A percentile compares a stretch with the other conserved stretches of the same genome.
These are phyloP conservation scores for Cherax quadricarinatus DNA, from an alignment of 1,140 invertebrate genomes.

Conservation along the genomic window DNA sequence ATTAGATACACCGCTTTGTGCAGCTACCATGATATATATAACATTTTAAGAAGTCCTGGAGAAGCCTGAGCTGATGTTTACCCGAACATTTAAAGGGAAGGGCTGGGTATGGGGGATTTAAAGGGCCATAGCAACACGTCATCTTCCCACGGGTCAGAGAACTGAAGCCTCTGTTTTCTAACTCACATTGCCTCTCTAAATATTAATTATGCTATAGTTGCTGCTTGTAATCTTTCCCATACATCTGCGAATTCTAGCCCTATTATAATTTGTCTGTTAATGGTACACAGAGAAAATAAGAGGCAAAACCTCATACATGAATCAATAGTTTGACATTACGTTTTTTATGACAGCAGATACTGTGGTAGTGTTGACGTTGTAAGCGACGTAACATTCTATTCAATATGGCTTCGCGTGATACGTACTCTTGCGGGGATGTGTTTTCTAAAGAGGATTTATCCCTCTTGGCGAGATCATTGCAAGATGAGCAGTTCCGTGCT, in stretches of 20 bases:
- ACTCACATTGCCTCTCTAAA: background rate
- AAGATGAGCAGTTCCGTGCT: slow-evolving; percentile 46
- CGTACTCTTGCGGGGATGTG: background rate
- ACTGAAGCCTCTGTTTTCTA: background rate
- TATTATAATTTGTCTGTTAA: background rate
- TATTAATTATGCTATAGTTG: background rate
- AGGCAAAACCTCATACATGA: background rate
- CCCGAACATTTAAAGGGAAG: too few species aligned
- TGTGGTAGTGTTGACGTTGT: background rate
- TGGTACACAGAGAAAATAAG: background rate
- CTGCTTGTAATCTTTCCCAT: background rate
- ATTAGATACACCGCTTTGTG: too few species aligned
- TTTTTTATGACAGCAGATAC: slow-evolving; percentile 9
- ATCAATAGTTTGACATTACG: background rate
- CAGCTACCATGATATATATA: too few species aligned
- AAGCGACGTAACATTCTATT: slow-evolving; percentile 33
- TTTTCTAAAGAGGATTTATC: slow-evolving; percentile 43
- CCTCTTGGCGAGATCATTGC: slow-evolving; percentile 47
- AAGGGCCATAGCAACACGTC: background rate
- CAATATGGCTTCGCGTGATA: slow-evolving; percentile 40
- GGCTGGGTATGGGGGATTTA: background rate
- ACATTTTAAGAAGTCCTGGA: too few species aligned
- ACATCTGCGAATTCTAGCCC: too few species aligned
- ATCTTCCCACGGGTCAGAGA: background rate
- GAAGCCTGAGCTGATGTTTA: too few species aligned